Conservation (phyloP, 2,113 vertebrate genomes). For the Elachura formosa region DNA sequence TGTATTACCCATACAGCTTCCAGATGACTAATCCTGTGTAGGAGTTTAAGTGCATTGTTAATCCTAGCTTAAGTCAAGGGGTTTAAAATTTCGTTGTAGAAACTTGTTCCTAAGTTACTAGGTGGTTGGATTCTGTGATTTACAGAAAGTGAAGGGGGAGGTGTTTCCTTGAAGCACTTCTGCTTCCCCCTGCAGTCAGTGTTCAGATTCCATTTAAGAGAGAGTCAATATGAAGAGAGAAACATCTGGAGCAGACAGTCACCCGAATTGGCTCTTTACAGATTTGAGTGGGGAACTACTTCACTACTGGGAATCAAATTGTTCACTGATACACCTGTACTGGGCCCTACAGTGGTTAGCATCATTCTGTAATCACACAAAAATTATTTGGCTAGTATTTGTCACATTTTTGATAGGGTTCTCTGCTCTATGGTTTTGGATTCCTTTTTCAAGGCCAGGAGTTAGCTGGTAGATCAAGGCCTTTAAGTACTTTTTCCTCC, state of each 20-base stretch:
- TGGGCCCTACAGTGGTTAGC: not conserved
- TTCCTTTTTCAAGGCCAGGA: not conserved
- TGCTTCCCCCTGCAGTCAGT: not conserved
- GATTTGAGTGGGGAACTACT: not conserved
- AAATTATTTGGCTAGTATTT: not conserved
- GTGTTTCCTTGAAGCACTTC: not conserved
- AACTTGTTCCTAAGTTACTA: not conserved
- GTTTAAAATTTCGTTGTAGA: not conserved
- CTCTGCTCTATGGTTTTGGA: not conserved
- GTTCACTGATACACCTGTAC: fast-evolving
- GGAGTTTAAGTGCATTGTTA: not conserved
- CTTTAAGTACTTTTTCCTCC: not conserved
- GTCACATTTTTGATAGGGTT: not conserved
- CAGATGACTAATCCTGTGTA: not conserved
- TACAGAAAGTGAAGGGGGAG: not conserved
- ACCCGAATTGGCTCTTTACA: not conserved
- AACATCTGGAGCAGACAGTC: not conserved
- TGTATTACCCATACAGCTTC: not conserved
- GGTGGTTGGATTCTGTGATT: not conserved
- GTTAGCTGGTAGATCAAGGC: not conserved
- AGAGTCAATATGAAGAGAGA: fast-evolving
- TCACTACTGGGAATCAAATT: not conserved
- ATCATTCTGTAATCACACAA: not conserved
- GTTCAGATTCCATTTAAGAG: not conserved
- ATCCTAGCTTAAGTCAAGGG: not conserved